These are phyloP conservation scores for Paraplagusia blochii DNA, from an alignment of 2,113 vertebrate genomes.

Conservation along the genomic window DNA sequence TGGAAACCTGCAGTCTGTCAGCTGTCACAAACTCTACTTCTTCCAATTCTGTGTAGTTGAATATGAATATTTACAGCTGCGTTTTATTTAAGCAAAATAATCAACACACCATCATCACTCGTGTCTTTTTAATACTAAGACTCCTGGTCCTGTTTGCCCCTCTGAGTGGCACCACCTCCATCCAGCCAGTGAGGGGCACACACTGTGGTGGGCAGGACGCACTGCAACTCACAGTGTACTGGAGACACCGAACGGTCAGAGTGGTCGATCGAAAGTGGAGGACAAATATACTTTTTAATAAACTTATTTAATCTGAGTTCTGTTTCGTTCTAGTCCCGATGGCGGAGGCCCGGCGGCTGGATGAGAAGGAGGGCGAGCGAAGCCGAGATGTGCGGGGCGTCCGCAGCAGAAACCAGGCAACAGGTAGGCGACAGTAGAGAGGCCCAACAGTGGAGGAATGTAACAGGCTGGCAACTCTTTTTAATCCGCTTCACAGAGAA, in stretches of 20 bases:
- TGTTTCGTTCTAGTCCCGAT: constrained; percentile 40
- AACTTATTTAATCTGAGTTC: neutral
- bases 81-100: no score
- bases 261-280: neutral
- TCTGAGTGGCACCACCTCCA: constrained; percentile 37
- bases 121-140: no score
- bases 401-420: constrained; percentile 69
- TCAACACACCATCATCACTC: no score
- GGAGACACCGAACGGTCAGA: neutral
- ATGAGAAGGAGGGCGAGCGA: constrained; percentile 75
- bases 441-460: no score
- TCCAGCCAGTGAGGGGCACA: neutral
- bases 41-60: no score
- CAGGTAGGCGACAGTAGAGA: constrained; percentile 69
- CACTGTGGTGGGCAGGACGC: constrained; percentile 15
- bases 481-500: neutral
- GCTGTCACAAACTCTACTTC: no score
- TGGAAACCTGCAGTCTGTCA: no score
- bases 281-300: neutral
- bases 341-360: constrained; percentile 84
- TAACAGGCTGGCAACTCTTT: neutral
- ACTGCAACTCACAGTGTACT: neutral
- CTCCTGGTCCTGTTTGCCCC: neutral
- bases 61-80: no score
- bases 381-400: constrained; percentile 68